phyloP scores from a whole-genome alignment of 2,113 vertebrate species.

The Grammomys dolichurus region DNA sequence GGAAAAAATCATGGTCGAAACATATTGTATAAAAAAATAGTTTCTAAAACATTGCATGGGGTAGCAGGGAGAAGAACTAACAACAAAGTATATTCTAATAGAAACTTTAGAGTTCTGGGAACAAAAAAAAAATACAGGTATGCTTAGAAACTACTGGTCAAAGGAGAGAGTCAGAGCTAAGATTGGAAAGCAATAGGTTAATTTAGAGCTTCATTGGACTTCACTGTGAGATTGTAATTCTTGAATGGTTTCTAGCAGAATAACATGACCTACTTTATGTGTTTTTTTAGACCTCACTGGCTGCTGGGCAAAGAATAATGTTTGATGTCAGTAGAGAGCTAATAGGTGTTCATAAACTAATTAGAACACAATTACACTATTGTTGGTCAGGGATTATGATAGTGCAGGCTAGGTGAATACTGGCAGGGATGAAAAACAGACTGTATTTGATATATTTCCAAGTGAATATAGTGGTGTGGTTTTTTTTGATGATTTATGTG shows the following conservation, averaged over 20 bases:
- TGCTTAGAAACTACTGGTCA: constrained; percentile 1
- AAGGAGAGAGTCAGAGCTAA: not conserved
- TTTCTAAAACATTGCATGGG: not conserved
- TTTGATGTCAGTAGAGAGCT: not conserved
- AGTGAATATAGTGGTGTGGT: not conserved
- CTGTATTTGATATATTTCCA: constrained; percentile 45
- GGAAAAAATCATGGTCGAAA: not conserved
- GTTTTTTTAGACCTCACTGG: not conserved
- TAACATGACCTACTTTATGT: not conserved
- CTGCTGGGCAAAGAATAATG: not conserved
- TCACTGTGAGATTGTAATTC: constrained; percentile 34
- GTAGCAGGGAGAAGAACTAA: not conserved
- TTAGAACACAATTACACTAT: not conserved
- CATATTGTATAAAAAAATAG: not conserved
- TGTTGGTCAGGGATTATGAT: not conserved
- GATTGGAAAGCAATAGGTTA: not conserved
- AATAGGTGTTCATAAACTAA: constrained; percentile 9
- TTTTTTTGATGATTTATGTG: constrained; percentile 32
- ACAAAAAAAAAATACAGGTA: constrained; percentile 32
- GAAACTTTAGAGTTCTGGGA: constrained; percentile 16
- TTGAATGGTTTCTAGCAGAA: not conserved
- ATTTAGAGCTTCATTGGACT: not conserved
- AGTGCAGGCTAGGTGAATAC: not conserved
- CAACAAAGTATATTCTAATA: not conserved
- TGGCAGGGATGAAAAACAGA: constrained; percentile 12